Conservation (phyloP, 1,140 invertebrate species). For the Phocides pigmalion region DNA sequence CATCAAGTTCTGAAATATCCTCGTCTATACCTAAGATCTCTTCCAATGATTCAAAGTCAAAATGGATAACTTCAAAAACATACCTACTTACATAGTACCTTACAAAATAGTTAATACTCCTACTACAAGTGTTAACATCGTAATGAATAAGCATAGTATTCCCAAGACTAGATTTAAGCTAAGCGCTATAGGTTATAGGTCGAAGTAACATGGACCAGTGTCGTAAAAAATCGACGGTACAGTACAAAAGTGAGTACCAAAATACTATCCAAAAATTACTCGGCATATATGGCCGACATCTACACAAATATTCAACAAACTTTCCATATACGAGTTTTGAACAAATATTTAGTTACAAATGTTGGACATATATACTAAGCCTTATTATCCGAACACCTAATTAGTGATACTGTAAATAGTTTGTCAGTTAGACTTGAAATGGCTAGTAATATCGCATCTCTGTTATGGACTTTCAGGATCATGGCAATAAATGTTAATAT, state of each 20-base stretch:
- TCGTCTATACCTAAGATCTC: conserved; percentile 33
- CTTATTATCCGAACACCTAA: conserved; percentile 32
- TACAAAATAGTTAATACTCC: conserved; percentile 68
- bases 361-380: conserved; percentile 33
- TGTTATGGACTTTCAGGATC: conserved; percentile 16
- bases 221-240: conserved; percentile 62
- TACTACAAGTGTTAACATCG: conserved; percentile 60
- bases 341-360: conserved; percentile 31
- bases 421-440: conserved; percentile 25
- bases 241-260: conserved; percentile 80
- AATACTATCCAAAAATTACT: conserved; percentile 66
- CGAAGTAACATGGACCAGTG: conserved; percentile 66
- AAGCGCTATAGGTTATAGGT: conserved; percentile 66
- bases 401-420: conserved; percentile 33
- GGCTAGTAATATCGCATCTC: conserved; percentile 23
- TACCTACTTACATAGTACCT: conserved; percentile 58
- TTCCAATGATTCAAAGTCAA: conserved; percentile 46
- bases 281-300: conserved; percentile 30
- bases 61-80: conserved; percentile 49
- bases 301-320: conserved; percentile 31
- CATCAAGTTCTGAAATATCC: conserved; percentile 21
- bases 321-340: conserved; percentile 9
- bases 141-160: conserved; percentile 60
- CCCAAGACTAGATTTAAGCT: conserved; percentile 61
- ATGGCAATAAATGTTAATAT: conserved; percentile 24